These are phyloP conservation scores for Gasterosteus nipponicus DNA, from an alignment of 2,113 vertebrate species.

Conservation along the genomic window DNA sequence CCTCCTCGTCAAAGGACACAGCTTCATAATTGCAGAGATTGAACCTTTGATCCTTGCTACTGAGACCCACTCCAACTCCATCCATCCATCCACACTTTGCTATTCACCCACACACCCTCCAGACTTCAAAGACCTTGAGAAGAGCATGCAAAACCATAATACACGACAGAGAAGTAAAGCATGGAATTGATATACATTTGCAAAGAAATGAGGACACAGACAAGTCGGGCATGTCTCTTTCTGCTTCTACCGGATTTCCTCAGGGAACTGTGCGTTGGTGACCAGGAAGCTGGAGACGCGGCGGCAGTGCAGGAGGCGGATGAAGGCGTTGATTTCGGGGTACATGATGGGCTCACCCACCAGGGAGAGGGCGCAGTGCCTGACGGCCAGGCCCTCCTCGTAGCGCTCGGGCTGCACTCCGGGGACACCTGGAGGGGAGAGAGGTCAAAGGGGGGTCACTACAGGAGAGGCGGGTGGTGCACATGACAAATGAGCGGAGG, in stretches of 20 bases:
- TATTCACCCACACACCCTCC: not conserved
- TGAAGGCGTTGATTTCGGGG: constrained; percentile 90
- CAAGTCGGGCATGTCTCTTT: not conserved
- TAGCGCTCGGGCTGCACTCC: constrained; percentile 87
- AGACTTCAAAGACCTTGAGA: constrained; percentile 16
- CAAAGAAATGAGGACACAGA: not conserved
- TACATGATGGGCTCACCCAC: constrained; percentile 99
- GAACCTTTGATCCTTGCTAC: constrained; percentile 16
- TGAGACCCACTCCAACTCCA: not conserved
- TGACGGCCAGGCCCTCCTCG: constrained; percentile 86
- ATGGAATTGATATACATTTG: not conserved
- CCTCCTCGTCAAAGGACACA: not conserved
- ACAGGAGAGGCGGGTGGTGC: not conserved
- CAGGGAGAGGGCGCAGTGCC: constrained; percentile 93
- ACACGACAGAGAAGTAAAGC: not conserved
- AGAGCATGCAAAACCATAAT: not conserved
- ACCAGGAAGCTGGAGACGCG: constrained; percentile 94
- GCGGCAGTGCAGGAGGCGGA: constrained; percentile 86
- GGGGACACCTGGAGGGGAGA: constrained; percentile 83
- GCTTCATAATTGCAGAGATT: not conserved
- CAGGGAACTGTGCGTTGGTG: constrained; percentile 94
- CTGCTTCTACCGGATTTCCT: constrained; percentile 88
- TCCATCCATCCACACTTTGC: not conserved
- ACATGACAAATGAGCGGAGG: not conserved
- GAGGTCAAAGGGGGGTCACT: constrained; percentile 11